Percentiles rank a stretch among this genome's conserved stretches.
These are phyloP conservation scores for Alcis repandata DNA, from an alignment of 2,888 invertebrate genomes.

Conservation along the genomic window DNA sequence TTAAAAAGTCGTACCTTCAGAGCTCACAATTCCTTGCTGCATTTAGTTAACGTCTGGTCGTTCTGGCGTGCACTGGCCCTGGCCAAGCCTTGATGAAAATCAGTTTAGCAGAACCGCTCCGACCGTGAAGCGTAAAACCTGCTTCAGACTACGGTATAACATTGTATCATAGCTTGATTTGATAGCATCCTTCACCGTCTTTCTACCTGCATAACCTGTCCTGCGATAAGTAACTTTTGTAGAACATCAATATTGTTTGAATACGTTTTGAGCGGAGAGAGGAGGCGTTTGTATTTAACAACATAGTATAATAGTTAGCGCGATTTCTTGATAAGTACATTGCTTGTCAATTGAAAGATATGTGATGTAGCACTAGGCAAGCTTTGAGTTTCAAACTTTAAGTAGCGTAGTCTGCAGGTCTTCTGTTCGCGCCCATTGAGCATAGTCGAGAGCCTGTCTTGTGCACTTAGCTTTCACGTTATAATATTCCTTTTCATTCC, in stretches of 20 bases:
- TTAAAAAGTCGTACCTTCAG: neutral
- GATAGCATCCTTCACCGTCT: neutral
- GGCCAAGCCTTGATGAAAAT: slow-evolving; percentile 57
- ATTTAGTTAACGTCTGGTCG: slow-evolving; percentile 21
- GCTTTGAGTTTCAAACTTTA: neutral
- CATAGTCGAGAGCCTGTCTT: slow-evolving; percentile 46
- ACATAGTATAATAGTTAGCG: no score
- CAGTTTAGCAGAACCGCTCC: slow-evolving; percentile 59
- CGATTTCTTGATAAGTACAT: no score
- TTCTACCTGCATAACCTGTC: no score
- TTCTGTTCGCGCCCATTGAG: slow-evolving; percentile 50
- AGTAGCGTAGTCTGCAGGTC: slow-evolving; percentile 2
- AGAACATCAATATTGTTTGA: no score
- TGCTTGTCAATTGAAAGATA: no score
- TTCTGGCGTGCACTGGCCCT: slow-evolving; percentile 17
- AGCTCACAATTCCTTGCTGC: slow-evolving; percentile 12
- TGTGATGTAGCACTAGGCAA: neutral
- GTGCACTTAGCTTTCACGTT: slow-evolving; percentile 40
- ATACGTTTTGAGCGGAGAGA: no score
- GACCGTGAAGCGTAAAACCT: slow-evolving; percentile 52
- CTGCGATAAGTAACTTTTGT: no score
- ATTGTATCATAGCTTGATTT: neutral
- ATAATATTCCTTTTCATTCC: slow-evolving; percentile 30
- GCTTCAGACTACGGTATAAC: neutral
- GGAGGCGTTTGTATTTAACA: no score